A percentile compares a stretch with the other conserved stretches of the same genome.
phyloP scores from a whole-genome alignment of 2,113 vertebrate genomes.

The Eptesicus fuscus region DNA sequence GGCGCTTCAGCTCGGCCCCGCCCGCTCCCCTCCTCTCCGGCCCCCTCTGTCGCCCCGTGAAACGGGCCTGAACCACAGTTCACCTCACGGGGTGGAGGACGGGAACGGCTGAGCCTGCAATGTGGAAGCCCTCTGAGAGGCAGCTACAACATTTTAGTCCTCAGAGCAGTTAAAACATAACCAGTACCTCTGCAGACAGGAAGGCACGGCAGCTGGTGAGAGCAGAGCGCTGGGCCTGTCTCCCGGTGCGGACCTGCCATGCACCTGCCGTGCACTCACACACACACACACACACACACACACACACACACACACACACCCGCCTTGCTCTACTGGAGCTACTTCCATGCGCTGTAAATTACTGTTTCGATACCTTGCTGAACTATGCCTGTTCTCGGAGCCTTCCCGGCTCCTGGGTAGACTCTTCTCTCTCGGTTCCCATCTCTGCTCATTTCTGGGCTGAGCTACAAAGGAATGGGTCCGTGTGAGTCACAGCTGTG shows the following conservation, averaged over 20 bases:
- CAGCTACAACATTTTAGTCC: neutral
- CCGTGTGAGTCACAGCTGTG: neutral
- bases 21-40: neutral
- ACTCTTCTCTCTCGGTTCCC: neutral
- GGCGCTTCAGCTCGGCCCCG: rapidly evolving
- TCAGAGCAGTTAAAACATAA: neutral
- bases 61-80: too few relatives aligned
- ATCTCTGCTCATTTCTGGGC: neutral
- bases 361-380: neutral
- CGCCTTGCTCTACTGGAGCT: too few relatives aligned
- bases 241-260: neutral
- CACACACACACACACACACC: neutral
- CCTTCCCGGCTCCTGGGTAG: neutral
- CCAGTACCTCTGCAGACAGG: neutral
- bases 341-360: too few relatives aligned
- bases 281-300: neutral
- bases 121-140: neutral
- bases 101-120: neutral
- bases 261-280: neutral
- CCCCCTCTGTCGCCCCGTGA: rapidly evolving
- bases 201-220: rapidly evolving
- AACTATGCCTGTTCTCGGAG: neutral
- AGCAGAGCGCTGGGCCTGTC: neutral
- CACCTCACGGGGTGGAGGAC: neutral
- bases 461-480: neutral